Evolutionary conservation across 2,113 vertebrate species (phyloP), one percentile per base, ranked within the genome.

Genomic region (Noturus placidus): DNA sequence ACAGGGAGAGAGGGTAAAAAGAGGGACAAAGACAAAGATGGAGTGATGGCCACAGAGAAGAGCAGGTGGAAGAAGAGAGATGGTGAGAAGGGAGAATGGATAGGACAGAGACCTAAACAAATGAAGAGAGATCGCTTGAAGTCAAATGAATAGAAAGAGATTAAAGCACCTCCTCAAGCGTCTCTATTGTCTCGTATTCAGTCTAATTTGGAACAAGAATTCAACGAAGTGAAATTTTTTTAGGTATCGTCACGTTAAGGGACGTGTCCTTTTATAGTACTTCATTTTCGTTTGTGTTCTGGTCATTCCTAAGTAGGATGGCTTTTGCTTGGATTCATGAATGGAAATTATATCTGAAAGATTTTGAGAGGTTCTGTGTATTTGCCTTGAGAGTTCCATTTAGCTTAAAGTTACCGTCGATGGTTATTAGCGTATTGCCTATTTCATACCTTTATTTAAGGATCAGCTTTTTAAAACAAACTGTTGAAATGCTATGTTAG

Each of bases 11-110:
- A 52, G 35, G 33, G 50, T 50, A 30, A 50, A 87, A 33, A 82
- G 27, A 52, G 69, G 69, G 42, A 88, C 19, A 54, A n/a, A 56
- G 76, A 88, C 63, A 78, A 88, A 84, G 70, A 76, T 83, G 54
- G 77, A 70, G 59, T 61, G 79, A 38, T 4, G 8, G 74, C 56
- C 19, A 76, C 14, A 57, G 22, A 65, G 81, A 65, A 38, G 42
- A 52, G 56, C 56, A 63, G 54, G 50, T n/a, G 14, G 52, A 56
- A 6, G 27, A 76, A 84, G 20, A 77, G 17, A 76, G 27, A 67
- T 61, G 80, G 86, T 50, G 50, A 35, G 69, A 33, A 38, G n/a
- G 30, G 54, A 57, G 35, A 33, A 63, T 33, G 67, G 78, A 82
- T 69, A n/a, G 33, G 46, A 46, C 15, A 46, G 74, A 46, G 38